Conservation (phyloP, 2,797 vertebrate species). For the Rhinella marina region DNA sequence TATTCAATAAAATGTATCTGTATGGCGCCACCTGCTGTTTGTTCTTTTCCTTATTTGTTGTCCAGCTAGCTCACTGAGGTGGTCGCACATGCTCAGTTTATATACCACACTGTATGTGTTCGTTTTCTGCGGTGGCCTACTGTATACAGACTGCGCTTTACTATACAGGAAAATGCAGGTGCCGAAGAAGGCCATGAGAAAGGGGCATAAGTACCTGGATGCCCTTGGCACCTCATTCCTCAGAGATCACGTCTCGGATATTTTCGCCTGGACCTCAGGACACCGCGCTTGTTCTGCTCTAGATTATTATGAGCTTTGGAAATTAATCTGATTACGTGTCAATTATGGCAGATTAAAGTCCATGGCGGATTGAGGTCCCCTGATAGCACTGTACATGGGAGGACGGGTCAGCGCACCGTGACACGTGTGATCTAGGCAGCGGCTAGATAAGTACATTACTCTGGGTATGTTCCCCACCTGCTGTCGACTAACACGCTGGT, state of each 20-base stretch:
- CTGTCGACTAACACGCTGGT: neutral
- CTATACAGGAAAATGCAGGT: too few species aligned
- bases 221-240: neutral
- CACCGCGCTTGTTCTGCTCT: neutral
- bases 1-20: too few species aligned
- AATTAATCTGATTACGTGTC: conserved; percentile 23
- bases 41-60: too few species aligned
- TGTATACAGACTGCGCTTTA: too few species aligned
- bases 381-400: neutral
- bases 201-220: too few species aligned
- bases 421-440: neutral
- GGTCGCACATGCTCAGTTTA: too few species aligned
- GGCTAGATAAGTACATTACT: neutral
- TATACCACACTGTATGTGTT: too few species aligned
- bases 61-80: too few species aligned
- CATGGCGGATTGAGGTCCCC: conserved; percentile 6
- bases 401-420: neutral
- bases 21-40: too few species aligned
- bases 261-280: neutral
- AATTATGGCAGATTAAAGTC: conserved; percentile 20
- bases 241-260: neutral
- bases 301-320: conserved; percentile 4
- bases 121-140: too few species aligned
- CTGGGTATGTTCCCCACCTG: neutral
- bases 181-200: too few species aligned